phyloP scores from a whole-genome alignment of 2,888 invertebrate species.

The Linyphia triangularis region DNA sequence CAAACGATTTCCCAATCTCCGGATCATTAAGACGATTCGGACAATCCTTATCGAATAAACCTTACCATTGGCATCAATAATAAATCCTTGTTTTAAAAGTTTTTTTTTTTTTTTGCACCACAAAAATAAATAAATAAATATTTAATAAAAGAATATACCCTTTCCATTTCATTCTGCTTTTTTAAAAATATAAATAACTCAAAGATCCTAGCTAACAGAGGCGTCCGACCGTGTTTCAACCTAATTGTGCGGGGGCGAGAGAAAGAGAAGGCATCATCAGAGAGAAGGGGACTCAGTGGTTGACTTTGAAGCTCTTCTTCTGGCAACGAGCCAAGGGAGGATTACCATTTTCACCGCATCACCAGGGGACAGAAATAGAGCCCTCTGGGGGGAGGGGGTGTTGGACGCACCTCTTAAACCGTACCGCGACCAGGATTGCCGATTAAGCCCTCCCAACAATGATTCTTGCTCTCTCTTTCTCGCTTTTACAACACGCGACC shows the following conservation, averaged over 20 bases:
- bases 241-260: constrained; percentile 38
- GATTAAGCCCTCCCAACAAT: not conserved
- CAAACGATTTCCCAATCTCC: no score
- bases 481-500: not conserved
- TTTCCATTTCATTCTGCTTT: no score
- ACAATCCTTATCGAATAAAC: no score
- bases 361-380: constrained; percentile 57
- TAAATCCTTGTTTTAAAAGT: no score
- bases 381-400: constrained; percentile 1
- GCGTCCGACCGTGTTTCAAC: constrained; percentile 40
- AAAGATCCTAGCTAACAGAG: not conserved
- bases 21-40: no score
- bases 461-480: not conserved
- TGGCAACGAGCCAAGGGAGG: constrained; percentile 48
- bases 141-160: no score
- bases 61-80: no score
- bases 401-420: constrained; percentile 6
- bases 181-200: no score
- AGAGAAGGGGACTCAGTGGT: constrained; percentile 23
- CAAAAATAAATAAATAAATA: no score
- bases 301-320: constrained; percentile 47
- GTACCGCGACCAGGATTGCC: constrained; percentile 12
- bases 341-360: constrained; percentile 55
- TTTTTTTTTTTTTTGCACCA: no score
- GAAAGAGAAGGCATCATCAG: constrained; percentile 27